phyloP scores from a whole-genome alignment of 2,888 invertebrate species.

The Conomelus anceps region DNA sequence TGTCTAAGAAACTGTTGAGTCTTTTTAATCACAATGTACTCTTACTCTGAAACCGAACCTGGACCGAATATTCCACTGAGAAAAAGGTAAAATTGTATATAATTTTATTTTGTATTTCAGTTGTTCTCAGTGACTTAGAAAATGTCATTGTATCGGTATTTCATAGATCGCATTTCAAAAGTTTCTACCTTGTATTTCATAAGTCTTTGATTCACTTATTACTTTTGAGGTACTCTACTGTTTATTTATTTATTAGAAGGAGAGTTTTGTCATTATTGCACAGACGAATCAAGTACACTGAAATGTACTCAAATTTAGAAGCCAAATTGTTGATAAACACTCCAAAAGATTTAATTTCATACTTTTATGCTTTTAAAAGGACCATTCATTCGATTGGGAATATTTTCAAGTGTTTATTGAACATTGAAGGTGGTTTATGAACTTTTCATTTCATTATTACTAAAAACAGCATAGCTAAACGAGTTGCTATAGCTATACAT shows the following conservation, averaged over 20 bases:
- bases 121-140: background rate
- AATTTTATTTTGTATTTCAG: background rate
- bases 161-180: background rate
- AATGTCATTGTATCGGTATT: too few species aligned
- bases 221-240: background rate
- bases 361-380: background rate
- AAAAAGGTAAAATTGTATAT: background rate
- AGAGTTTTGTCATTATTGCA: background rate
- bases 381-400: background rate
- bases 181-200: background rate
- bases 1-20: background rate
- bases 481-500: too few species aligned
- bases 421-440: background rate
- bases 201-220: background rate
- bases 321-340: background rate
- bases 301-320: background rate
- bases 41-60: background rate
- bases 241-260: background rate
- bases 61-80: background rate
- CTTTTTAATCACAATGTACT: background rate
- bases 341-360: background rate
- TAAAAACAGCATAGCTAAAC: too few species aligned
- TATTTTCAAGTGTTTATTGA: background rate
- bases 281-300: background rate
- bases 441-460: background rate